phyloP scores from a whole-genome alignment of 2,797 vertebrate species.

The Gadopsis marmoratus region DNA sequence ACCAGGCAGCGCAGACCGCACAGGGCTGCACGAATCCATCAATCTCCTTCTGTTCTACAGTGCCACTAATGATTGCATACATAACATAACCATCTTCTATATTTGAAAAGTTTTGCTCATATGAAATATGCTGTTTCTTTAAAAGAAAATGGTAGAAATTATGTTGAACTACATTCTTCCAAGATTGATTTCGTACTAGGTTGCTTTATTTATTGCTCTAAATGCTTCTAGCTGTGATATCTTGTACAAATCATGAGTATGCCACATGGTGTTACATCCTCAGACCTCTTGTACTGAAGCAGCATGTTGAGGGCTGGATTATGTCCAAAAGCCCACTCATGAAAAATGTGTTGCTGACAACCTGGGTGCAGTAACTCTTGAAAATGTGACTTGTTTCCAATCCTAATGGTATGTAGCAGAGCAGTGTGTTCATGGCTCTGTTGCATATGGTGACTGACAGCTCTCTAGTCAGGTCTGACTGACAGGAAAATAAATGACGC shows the following conservation, averaged over 20 bases:
- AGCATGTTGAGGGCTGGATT: conserved; percentile 80
- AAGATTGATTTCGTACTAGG: background rate
- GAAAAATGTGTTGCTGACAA: conserved; percentile 90
- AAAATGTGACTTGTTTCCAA: conserved; percentile 61
- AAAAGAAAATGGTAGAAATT: conserved; percentile 7
- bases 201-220: conserved; percentile 33
- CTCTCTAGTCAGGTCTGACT: conserved; percentile 70
- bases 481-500: conserved; percentile 70
- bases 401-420: conserved; percentile 71
- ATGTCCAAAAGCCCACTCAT: conserved; percentile 88
- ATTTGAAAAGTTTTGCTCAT: conserved; percentile 28
- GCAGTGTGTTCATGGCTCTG: conserved; percentile 56
- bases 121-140: conserved; percentile 43
- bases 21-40: conserved; percentile 77
- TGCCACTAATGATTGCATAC: conserved; percentile 65
- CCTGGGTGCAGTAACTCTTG: conserved; percentile 80
- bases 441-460: conserved; percentile 72
- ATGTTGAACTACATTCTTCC: conserved; percentile 25
- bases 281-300: conserved; percentile 44
- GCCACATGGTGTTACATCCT: conserved; percentile 33
- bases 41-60: conserved; percentile 75
- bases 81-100: conserved; percentile 47
- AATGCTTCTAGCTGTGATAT: conserved; percentile 17
- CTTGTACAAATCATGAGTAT: conserved; percentile 46
- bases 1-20: conserved; percentile 68